Evolutionary conservation across 2,888 invertebrate genomes (phyloP).

Genomic region (Scaptomyza parva): DNA sequence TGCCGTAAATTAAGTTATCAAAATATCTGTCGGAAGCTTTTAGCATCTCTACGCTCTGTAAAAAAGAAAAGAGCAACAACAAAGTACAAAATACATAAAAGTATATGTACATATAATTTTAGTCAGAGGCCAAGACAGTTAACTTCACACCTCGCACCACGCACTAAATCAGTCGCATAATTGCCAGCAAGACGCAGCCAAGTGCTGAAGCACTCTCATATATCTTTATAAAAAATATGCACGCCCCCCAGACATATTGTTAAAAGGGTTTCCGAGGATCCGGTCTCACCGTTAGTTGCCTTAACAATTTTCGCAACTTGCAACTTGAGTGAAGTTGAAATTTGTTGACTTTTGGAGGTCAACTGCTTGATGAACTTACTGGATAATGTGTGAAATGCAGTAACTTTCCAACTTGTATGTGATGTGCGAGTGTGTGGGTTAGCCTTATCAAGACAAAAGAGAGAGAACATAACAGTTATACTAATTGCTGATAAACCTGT

Average conservation of each 20-base stretch:
- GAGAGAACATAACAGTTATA: neutral
- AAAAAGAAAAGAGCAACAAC: slow-evolving; percentile 41
- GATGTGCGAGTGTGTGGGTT: neutral
- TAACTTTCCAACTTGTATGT: slow-evolving; percentile 42
- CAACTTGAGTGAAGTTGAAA: slow-evolving; percentile 29
- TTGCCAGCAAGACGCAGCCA: slow-evolving; percentile 51
- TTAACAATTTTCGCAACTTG: slow-evolving; percentile 44
- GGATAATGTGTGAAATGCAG: slow-evolving; percentile 41
- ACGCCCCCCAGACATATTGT: slow-evolving; percentile 66
- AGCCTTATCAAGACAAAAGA: slow-evolving; percentile 21
- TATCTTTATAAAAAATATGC: slow-evolving; percentile 71
- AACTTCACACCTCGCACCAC: slow-evolving; percentile 76
- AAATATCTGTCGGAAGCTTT: slow-evolving; percentile 78
- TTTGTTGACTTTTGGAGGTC: slow-evolving; percentile 65
- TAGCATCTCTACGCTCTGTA: slow-evolving; percentile 56
- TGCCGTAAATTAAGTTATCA: slow-evolving; percentile 77
- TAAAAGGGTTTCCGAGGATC: slow-evolving; percentile 42
- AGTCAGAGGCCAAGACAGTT: slow-evolving; percentile 49
- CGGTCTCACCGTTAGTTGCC: slow-evolving; percentile 52
- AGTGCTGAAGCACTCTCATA: slow-evolving; percentile 58
- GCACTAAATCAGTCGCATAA: slow-evolving; percentile 79
- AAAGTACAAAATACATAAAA: neutral
- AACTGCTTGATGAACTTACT: slow-evolving; percentile 56
- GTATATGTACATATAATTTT: neutral
- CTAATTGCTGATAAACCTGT: slow-evolving; percentile 30